Evolutionary conservation across 2,113 vertebrate genomes (phyloP).

Genomic region (Cottus gobio): DNA sequence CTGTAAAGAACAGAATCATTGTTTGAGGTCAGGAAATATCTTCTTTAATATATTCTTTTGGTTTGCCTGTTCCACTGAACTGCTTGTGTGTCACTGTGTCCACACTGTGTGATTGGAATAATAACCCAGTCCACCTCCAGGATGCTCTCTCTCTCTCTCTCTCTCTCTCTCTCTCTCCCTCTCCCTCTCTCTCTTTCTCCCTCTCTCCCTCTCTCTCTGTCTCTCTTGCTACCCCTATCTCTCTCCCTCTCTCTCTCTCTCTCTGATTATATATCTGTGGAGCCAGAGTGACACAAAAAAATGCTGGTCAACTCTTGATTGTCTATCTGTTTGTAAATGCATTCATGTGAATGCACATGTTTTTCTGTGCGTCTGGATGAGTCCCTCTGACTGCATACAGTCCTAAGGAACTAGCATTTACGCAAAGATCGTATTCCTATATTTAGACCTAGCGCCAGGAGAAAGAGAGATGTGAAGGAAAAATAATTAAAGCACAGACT

Average conservation of each 20-base stretch:
- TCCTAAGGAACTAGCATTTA: not conserved
- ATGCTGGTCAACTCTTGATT: not conserved
- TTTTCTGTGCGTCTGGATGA: not conserved
- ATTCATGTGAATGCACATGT: not conserved
- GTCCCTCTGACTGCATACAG: not conserved
- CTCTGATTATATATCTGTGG: slow-evolving; percentile 26
- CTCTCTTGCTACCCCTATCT: not conserved
- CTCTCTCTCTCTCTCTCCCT: not conserved
- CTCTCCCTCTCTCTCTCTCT: not conserved
- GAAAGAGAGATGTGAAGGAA: slow-evolving; percentile 25
- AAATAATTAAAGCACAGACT: slow-evolving; percentile 28
- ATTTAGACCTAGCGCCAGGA: slow-evolving; percentile 31
- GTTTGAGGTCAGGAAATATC: accelerated
- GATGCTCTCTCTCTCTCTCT: not conserved
- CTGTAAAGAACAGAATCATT: not conserved
- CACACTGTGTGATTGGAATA: slow-evolving; percentile 41
- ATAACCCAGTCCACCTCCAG: slow-evolving; percentile 15
- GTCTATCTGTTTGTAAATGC: not conserved
- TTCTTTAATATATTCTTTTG: not conserved
- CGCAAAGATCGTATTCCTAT: slow-evolving; percentile 23
- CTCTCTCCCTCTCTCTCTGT: not conserved
- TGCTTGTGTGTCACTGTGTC: slow-evolving; percentile 2
- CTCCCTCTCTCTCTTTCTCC: not conserved
- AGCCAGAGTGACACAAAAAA: not conserved
- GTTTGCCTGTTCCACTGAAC: not conserved